Evolutionary conservation across 2,797 vertebrate species (phyloP).

Genomic region (Malacoraja senta): DNA sequence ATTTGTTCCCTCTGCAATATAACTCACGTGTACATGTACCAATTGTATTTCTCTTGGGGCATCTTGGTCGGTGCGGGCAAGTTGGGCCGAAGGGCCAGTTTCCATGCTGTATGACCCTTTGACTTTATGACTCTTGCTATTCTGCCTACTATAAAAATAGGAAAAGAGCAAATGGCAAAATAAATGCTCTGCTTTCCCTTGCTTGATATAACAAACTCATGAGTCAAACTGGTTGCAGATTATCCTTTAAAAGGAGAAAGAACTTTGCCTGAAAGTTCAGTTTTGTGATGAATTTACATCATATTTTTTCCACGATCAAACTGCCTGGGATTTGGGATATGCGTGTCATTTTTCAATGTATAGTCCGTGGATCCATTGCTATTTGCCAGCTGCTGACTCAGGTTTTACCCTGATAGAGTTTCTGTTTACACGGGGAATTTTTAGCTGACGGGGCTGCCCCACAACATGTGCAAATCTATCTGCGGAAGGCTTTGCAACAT

Average conservation of each 20-base stretch:
- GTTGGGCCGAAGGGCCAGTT: too few species aligned
- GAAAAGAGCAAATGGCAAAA: not conserved
- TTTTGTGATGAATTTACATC: not conserved
- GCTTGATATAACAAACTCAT: not conserved
- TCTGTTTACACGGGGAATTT: conserved; percentile 50
- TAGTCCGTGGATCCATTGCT: not conserved
- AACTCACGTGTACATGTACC: not conserved
- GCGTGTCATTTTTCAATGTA: not conserved
- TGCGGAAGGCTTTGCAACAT: conserved; percentile 43
- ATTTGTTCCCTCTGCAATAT: not conserved
- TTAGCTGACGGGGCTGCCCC: conserved; percentile 47
- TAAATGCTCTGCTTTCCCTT: not conserved
- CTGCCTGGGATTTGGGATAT: not conserved
- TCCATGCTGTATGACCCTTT: too few species aligned
- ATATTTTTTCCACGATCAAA: not conserved
- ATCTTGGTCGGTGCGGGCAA: too few species aligned
- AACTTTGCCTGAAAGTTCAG: not conserved
- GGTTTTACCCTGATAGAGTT: conserved; percentile 45
- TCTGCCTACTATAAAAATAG: not conserved
- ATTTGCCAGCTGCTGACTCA: conserved; percentile 52
- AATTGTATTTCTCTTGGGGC: not conserved
- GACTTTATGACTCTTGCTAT: not conserved
- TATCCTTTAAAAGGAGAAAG: not conserved
- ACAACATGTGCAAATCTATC: conserved; percentile 50
- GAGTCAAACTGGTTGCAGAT: not conserved